These are phyloP conservation scores for Hyperopisus bebe DNA, from an alignment of 2,113 vertebrate species.

Conservation along the genomic window DNA sequence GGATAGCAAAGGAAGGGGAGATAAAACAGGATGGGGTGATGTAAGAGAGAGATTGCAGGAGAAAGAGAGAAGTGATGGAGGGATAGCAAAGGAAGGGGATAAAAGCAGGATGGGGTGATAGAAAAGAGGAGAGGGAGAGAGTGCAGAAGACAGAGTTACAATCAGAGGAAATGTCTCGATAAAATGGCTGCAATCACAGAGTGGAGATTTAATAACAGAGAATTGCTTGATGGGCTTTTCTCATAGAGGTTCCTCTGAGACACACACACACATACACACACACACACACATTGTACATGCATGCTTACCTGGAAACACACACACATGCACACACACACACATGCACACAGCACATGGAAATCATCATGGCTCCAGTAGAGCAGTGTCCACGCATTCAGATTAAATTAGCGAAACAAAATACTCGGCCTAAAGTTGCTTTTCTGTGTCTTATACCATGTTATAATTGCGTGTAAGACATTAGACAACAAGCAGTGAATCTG, in stretches of 20 bases:
- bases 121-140: not conserved
- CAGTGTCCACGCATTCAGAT: not conserved
- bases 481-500: not conserved
- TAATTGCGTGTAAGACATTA: not conserved
- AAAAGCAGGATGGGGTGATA: too few relatives aligned
- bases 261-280: not conserved
- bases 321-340: not conserved
- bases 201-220: conserved; percentile 11
- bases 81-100: not conserved
- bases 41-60: not conserved
- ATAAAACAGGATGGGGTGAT: too few relatives aligned
- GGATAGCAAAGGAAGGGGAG: not conserved
- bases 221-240: not conserved
- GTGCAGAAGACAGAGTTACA: not conserved
- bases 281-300: not conserved
- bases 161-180: conserved; percentile 8
- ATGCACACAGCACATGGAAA: not conserved
- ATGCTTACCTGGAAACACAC: not conserved
- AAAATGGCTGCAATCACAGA: conserved; percentile 12
- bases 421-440: not conserved
- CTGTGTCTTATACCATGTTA: not conserved
- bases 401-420: not conserved
- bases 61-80: not conserved
- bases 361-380: not conserved
- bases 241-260: not conserved